Base-by-base conservation (phyloP, 2,888 invertebrate species). In the Rotaria macrura region DNA sequence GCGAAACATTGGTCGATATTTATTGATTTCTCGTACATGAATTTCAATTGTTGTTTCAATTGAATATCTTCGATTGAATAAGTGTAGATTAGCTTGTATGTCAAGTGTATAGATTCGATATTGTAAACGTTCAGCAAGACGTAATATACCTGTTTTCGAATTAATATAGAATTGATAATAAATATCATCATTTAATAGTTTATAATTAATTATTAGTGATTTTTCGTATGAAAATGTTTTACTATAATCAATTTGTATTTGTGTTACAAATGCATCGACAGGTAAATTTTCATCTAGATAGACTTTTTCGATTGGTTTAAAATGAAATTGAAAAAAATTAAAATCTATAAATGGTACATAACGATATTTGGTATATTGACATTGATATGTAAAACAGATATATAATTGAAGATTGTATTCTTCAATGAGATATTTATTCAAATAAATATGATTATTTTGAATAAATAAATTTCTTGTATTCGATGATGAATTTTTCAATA, bases 321-420 rank as follows among this genome's bases (percentile, higher is more conserved):
- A 79, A 79, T 43, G 43, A 43, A 43, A 79, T 25, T 43, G 38
- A 43, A n/a, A 43, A n/a, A 25, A 34, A 65, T 65, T 65, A 65
- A 43, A 43, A 79, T 79, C 79, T 20, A 79, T n/a, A 38, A n/a
- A n/a, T 12, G 79, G 43, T 12, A 43, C 12, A 1, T 43, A n/a
- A 79, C 43, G 79, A 79, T 79, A 79, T 38, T 23, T 43, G 10
- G n/a, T 25, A 43, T 79, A n/a, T 79, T 79, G 79, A 79, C 79
- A 79, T 79, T 43, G 79, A 43, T n/a, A n/a, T n/a, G n/a, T 25
- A n/a, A 79, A 40, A 43, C 79, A 79, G 10, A 79, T 79, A 12
- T 43, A 25, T n/a, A 79, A 43, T 65, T 65, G 65, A 20, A 65
- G 34, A 34, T 65, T 65, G 38, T 65, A 65, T 65, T 65, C 65